These are phyloP conservation scores for Morone chrysops DNA, from an alignment of 2,113 vertebrate genomes.

Conservation along the genomic window DNA sequence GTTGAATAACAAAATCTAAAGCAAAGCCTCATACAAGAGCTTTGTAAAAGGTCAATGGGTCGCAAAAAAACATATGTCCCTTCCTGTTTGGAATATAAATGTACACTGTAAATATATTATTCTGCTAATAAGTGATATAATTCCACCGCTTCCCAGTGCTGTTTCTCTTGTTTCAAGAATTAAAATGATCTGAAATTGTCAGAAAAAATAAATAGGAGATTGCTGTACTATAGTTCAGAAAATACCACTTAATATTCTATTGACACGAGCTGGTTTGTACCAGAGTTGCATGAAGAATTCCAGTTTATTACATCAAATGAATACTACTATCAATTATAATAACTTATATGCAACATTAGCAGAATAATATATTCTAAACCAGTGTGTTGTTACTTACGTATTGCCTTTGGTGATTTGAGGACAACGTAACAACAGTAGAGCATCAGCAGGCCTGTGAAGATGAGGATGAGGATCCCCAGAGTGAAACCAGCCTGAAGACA, in stretches of 20 bases:
- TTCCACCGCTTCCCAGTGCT: not conserved
- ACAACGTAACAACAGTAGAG: conserved; percentile 96
- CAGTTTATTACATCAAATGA: too few relatives aligned
- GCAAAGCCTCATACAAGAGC: not conserved
- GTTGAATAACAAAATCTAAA: not conserved
- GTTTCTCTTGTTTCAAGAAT: not conserved
- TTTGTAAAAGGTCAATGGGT: not conserved
- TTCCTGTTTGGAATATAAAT: not conserved
- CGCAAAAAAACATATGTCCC: not conserved
- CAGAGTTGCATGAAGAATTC: too few relatives aligned
- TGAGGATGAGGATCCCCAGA: conserved; percentile 89
- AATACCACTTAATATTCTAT: too few relatives aligned
- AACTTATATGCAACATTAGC: too few relatives aligned
- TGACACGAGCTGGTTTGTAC: too few relatives aligned
- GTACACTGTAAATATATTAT: not conserved
- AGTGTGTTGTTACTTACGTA: conserved; percentile 86
- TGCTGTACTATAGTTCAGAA: too few relatives aligned
- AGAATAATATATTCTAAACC: not conserved
- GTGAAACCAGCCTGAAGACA: conserved; percentile 93
- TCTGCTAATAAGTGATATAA: not conserved
- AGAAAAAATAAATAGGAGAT: too few relatives aligned
- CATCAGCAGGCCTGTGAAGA: conserved; percentile 91
- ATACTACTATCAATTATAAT: too few relatives aligned
- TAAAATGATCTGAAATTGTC: not conserved
- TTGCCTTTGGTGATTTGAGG: conserved; percentile 90